These are phyloP conservation scores for Crossaster papposus DNA, from an alignment of 53 echinoderm and acorn worm genomes.

Conservation along the genomic window DNA sequence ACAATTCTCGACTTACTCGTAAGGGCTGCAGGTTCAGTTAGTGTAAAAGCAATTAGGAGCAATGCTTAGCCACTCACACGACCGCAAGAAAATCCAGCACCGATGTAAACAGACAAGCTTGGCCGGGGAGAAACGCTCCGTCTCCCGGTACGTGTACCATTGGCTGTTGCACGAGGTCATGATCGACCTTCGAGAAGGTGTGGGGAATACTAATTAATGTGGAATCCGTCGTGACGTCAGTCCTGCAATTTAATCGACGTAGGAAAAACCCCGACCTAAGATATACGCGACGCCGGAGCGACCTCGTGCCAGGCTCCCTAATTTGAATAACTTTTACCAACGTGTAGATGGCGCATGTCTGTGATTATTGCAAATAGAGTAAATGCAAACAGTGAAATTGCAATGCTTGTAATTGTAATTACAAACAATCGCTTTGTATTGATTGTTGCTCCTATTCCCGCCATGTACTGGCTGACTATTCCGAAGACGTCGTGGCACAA, in stretches of 20 bases:
- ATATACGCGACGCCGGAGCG: slow-evolving; percentile 4
- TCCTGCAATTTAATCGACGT: slow-evolving; percentile 39
- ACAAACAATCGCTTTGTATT: neutral
- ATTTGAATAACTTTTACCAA: slow-evolving; percentile 27
- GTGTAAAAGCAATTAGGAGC: slow-evolving; percentile 10
- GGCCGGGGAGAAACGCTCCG: neutral
- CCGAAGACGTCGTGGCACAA: neutral
- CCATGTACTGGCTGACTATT: neutral
- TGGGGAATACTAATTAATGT: slow-evolving; percentile 54
- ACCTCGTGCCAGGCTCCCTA: slow-evolving; percentile 40
- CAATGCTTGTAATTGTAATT: slow-evolving; percentile 2
- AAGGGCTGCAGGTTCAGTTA: slow-evolving; percentile 3
- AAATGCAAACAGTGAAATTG: neutral
- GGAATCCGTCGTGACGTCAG: slow-evolving; percentile 52
- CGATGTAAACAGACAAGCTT: neutral
- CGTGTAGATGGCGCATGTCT: slow-evolving; percentile 28
- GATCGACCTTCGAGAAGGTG: slow-evolving; percentile 43
- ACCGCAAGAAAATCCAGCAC: slow-evolving; percentile 32
- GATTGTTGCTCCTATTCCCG: neutral
- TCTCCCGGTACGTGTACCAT: neutral
- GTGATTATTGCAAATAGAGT: slow-evolving; percentile 8
- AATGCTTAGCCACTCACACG: slow-evolving; percentile 27
- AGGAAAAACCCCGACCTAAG: slow-evolving; percentile 30
- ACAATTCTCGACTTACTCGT: neutral
- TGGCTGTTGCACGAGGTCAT: neutral